Base-by-base conservation (phyloP, 1,140 invertebrate species). In the Microplitis mediator region DNA sequence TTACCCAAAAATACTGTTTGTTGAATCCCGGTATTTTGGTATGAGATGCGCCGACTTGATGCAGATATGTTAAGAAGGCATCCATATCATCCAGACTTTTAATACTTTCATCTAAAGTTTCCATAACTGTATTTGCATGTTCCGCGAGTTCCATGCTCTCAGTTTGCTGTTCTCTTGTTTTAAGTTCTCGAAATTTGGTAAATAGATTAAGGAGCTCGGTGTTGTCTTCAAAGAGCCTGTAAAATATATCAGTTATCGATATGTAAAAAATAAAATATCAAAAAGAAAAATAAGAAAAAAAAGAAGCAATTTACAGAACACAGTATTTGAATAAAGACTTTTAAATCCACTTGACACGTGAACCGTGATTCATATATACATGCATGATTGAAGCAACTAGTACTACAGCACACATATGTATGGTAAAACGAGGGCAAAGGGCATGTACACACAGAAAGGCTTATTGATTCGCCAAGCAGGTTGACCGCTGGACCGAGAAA, bases 121-220 rank as follows among this genome's bases (percentile, higher is more conserved):
- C 91, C 95, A 97, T 97, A 9, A 97, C 95, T 77, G 93, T 93
- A 70, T 91, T 92, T 13, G 95, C 95, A 80, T 97, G 95, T 79
- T 96, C 93, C 6, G 92, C 92, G 32, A 97, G 85, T 86, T 95
- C 94, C 86, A 92, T 90, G 72, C 92, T 94, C 75, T 91, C 90
- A 56, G 92, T 91, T 79, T 96, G 94, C 73, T 94, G 91, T 77
- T 96, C 94, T 76, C 91, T 91, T 32, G 94, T 95, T 75, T 91
- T 90, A 74, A 94, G 87, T 64, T 93, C 90, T 60, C 91, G 90
- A 80, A 97, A 95, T 85, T 95, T 95, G 62, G 91, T 90, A 83
- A 97, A 97, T 84, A 97, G 90, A 32, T 90, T 87, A 16, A 95
- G 87, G 4, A 97, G 87, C 66, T 97, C 95, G 67, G 89, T 85